Conservation (phyloP, 2,888 invertebrate genomes). For the Dryobota labecula region DNA sequence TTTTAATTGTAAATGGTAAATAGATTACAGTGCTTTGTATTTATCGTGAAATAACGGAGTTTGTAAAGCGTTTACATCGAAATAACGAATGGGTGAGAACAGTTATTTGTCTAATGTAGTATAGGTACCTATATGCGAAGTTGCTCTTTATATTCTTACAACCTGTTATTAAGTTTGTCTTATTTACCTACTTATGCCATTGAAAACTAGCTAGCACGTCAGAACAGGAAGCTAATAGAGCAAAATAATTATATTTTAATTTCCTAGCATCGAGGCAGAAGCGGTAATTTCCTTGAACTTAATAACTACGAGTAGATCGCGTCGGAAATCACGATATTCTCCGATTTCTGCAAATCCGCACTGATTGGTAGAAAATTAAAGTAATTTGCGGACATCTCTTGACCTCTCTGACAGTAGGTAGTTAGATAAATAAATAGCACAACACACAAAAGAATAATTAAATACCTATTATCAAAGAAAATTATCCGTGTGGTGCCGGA, state of each 20-base stretch:
- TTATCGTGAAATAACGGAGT: too few species aligned
- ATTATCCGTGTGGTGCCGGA: too few species aligned
- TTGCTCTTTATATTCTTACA: background rate
- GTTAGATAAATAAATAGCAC: too few species aligned
- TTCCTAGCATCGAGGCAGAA: slow-evolving; percentile 54
- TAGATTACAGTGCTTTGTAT: too few species aligned
- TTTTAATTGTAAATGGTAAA: too few species aligned
- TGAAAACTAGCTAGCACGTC: background rate
- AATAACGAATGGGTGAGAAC: too few species aligned
- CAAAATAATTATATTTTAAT: slow-evolving; percentile 59
- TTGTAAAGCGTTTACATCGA: too few species aligned
- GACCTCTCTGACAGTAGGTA: background rate
- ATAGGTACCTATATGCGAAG: too few species aligned
- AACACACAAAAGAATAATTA: too few species aligned
- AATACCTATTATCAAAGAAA: too few species aligned
- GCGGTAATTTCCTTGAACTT: slow-evolving; percentile 67
- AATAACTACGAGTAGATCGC: slow-evolving; percentile 64
- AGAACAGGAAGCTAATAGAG: slow-evolving; percentile 6
- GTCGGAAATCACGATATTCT: slow-evolving; percentile 53
- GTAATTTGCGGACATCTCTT: slow-evolving; percentile 26
- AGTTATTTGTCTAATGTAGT: too few species aligned
- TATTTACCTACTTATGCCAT: background rate
- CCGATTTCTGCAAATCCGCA: slow-evolving; percentile 39
- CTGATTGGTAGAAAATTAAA: slow-evolving; percentile 25
- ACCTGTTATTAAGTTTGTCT: background rate